phyloP scores from a whole-genome alignment of 2,797 vertebrate genomes.

The Galaxias olidus region DNA sequence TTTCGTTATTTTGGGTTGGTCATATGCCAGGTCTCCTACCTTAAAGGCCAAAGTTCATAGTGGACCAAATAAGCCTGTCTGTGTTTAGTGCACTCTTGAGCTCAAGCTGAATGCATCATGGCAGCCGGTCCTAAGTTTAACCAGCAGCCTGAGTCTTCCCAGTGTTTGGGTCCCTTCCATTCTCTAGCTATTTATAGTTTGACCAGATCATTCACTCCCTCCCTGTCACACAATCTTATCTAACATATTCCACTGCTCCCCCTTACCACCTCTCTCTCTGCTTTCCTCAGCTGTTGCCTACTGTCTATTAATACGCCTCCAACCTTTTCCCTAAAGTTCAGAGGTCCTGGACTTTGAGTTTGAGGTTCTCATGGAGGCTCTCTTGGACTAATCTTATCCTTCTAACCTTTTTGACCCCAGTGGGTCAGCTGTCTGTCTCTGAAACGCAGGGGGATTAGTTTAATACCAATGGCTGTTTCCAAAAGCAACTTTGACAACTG shows the following conservation, averaged over 20 bases:
- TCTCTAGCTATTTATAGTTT: constrained; percentile 51
- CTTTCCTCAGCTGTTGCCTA: constrained; percentile 58
- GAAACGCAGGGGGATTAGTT: background rate
- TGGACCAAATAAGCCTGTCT: no score
- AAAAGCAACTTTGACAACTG: background rate
- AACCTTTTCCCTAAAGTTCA: constrained; percentile 40
- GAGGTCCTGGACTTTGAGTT: constrained; percentile 6
- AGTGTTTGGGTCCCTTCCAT: constrained; percentile 15
- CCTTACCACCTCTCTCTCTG: constrained; percentile 14
- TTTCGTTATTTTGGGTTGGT: no score
- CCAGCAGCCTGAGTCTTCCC: no score
- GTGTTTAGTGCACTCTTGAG: no score
- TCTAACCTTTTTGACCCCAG: background rate
- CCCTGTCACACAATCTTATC: background rate
- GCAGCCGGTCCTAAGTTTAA: no score
- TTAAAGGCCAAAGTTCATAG: no score
- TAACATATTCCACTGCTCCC: background rate
- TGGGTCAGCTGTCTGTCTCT: background rate
- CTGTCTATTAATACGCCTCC: constrained; percentile 55
- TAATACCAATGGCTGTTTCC: background rate
- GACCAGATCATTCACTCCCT: constrained; percentile 9
- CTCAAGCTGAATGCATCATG: no score
- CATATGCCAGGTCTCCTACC: no score
- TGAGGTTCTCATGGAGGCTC: background rate
- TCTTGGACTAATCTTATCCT: background rate